phyloP scores from a whole-genome alignment of 2,113 vertebrate genomes.

The Gavia stellata region DNA sequence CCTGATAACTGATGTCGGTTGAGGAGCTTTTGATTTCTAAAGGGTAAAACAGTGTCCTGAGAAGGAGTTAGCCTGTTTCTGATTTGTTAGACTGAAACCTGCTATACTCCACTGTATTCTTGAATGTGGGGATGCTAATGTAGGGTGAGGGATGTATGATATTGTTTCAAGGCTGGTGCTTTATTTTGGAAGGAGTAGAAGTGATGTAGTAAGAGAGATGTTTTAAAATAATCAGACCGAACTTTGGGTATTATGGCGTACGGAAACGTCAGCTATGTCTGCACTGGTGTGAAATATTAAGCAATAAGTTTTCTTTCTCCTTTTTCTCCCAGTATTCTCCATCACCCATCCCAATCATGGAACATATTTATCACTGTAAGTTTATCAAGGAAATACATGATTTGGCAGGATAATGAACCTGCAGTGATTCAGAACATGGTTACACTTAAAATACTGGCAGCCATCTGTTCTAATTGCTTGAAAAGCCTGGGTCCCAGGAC shows the following conservation, averaged over 20 bases:
- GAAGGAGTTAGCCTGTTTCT: not conserved
- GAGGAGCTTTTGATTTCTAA: not conserved
- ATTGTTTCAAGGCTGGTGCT: not conserved
- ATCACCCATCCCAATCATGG: not conserved
- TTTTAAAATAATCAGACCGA: not conserved
- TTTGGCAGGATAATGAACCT: too few species aligned
- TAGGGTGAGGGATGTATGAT: not conserved
- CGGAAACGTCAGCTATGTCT: accelerated
- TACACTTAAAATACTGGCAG: not conserved
- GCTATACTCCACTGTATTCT: not conserved
- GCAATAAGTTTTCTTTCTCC: not conserved
- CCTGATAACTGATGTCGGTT: not conserved
- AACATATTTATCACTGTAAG: not conserved
- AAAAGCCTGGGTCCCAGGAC: not conserved
- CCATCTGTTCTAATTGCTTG: not conserved
- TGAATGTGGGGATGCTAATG: not conserved
- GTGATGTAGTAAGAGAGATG: not conserved
- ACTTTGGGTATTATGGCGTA: accelerated
- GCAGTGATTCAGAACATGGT: not conserved
- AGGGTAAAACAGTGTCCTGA: not conserved
- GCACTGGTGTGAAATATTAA: too few species aligned
- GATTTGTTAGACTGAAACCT: not conserved
- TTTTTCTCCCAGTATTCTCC: not conserved
- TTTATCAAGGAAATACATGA: not conserved
- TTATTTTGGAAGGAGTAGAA: not conserved